These are phyloP conservation scores for Miichthys miiuy DNA, from an alignment of 2,797 vertebrate genomes.

Conservation along the genomic window DNA sequence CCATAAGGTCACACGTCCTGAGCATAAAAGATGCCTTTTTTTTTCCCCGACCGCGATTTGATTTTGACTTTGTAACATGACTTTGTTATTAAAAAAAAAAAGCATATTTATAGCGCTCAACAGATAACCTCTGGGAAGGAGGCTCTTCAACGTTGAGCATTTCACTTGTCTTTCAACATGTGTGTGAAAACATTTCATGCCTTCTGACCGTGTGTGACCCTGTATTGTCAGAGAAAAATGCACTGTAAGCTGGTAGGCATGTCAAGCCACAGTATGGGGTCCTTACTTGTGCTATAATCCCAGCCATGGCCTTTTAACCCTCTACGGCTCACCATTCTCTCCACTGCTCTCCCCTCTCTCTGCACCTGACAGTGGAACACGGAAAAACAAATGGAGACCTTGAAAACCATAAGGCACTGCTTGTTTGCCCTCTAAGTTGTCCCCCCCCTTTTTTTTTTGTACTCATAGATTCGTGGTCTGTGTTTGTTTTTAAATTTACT, in stretches of 20 bases:
- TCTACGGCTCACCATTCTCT: conserved; percentile 69
- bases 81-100: conserved; percentile 49
- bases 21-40: conserved; percentile 20
- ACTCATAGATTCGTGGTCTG: conserved; percentile 31
- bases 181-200: conserved; percentile 79
- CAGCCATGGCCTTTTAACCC: conserved; percentile 84
- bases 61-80: conserved; percentile 71
- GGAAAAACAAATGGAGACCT: conserved; percentile 86
- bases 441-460: conserved; percentile 32
- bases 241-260: conserved; percentile 84
- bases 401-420: conserved; percentile 84
- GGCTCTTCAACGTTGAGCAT: conserved; percentile 40
- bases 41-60: background rate
- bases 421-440: conserved; percentile 82
- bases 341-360: conserved; percentile 63
- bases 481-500: conserved; percentile 66
- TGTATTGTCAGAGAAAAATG: conserved; percentile 83
- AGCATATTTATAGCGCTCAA: conserved; percentile 48
- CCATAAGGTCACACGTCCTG: conserved; percentile 43
- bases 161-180: conserved; percentile 74
- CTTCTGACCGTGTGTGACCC: conserved; percentile 80
- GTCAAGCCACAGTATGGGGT: conserved; percentile 84
- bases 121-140: conserved; percentile 68
- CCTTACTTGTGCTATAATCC: conserved; percentile 84
- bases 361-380: conserved; percentile 80